Base-by-base conservation (phyloP, 2,888 invertebrate species). In the Conus canariensis region DNA sequence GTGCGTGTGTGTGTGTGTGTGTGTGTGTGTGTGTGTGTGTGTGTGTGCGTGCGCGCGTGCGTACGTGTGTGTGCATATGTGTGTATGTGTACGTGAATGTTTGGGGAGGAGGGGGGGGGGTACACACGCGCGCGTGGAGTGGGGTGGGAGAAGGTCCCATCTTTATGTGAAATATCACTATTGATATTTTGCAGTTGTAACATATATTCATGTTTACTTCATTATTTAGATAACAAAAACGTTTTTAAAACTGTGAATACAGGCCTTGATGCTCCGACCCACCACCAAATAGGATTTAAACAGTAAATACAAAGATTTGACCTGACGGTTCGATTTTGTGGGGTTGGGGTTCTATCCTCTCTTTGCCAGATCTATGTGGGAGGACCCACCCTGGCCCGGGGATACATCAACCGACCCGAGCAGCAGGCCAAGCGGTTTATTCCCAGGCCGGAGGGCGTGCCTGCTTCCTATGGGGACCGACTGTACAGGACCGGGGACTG, bases 401-500 rank as follows among this genome's bases (percentile, higher is more conserved):
- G 96, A 10, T 96, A 96, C 92, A 92, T 96, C 60, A 96, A 96
- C 91, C 92, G 96, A 88, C 96, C 96, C 1, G 96, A 96, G 74
- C 90, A 96, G 25, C 96, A 96, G 91, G 93, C 94, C 22, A 88
- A 93, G 86, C 92, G 95, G 60, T 96, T 96, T 91, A 94, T 96
- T 60, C 87, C 91, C 7, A 90, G 93, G n/a, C 95, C 94, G 5
- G 93, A 92, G n/a, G 88, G 90, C 10, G 93, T 94, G n/a, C 92
- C 93, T 0, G 91, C 83, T 6, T 88, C 90, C n/a, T 92, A 91
- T 90, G 94, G 94, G 10, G 77, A 85, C 58, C 91, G 94, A 9
- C 90, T 96, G 87, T 96, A 96, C 92, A 92, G 95, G 67, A 95
- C 96, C n/a, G 96, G 96, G 22, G 96, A 96, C 94, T 96, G 96